Base-by-base conservation (phyloP, 2,797 vertebrate genomes). In the Poliocrania exsul region DNA sequence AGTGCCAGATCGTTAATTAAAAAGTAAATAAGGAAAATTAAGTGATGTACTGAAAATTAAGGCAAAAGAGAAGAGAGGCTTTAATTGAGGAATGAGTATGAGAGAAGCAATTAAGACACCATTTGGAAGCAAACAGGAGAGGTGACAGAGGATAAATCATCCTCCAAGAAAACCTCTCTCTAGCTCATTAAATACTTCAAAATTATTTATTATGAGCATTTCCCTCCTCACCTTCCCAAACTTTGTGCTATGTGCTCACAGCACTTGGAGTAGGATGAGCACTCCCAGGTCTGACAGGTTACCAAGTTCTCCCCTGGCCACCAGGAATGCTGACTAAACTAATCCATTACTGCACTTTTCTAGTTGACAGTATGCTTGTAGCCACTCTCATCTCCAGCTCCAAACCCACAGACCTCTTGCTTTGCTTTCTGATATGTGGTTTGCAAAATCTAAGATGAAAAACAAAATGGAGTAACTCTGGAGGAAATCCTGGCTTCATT, bases 1-100 rank as follows among this genome's bases (percentile, higher is more conserved):
- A 42, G 26, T 73, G 53, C 28, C 81, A 94, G 60, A n/a, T 60
- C 4, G 11, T 85, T 90, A 90, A 91, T 92, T 88, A 81, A 88
- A 84, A 86, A 81, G 14, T 73, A 95, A 95, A 83, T 87, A 89
- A 65, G 28, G 51, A 89, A 94, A 96, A 95, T 95, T 87, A 97
- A 93, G 83, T 62, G 62, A 57, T 69, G 40, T 35, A 29, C 70
- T 85, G 78, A 88, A 97, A 94, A 75, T 53, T 10, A 77, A 90
- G 65, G 83, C 42, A 75, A 66, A 87, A 80, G 62, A 51, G 67
- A 91, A 92, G 54, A 79, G 42, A 90, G 50, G 50, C 51, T 84
- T 95, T 93, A 88, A 91, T 28, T 90, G 91, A 92, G 67, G 67
- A 16, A 75, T 60, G 93, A 95, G 50, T 60, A 72, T 46, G 33